phyloP scores from a whole-genome alignment of 2,888 invertebrate species.

The Caenorhabditis virilis region DNA sequence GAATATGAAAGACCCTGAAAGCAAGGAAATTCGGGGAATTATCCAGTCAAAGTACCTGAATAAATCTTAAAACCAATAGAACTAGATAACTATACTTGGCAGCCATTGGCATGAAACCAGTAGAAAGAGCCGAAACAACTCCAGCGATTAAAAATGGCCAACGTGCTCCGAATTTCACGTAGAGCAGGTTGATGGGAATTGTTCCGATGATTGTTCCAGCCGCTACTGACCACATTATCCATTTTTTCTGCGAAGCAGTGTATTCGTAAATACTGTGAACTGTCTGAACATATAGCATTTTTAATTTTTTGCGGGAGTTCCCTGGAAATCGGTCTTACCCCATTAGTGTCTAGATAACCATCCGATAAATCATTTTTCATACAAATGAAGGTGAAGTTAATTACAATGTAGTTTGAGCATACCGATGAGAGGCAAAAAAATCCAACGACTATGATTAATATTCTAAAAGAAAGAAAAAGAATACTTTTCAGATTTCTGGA shows the following conservation, averaged over 20 bases:
- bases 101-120: slow-evolving; percentile 40
- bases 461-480: slow-evolving; percentile 42
- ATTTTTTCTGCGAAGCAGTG: slow-evolving; percentile 47
- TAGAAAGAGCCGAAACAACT: slow-evolving; percentile 41
- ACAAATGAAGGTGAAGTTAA: slow-evolving; percentile 59
- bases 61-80: slow-evolving; percentile 40
- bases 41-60: no score
- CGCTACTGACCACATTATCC: slow-evolving; percentile 58
- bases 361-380: slow-evolving; percentile 52
- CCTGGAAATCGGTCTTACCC: slow-evolving; percentile 33
- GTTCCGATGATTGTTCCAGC: slow-evolving; percentile 58
- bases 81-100: slow-evolving; percentile 35
- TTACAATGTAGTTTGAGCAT: slow-evolving; percentile 51
- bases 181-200: slow-evolving; percentile 55
- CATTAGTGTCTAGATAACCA: slow-evolving; percentile 35
- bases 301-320: no score
- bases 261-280: slow-evolving; percentile 49
- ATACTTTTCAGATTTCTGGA: no score
- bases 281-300: no score
- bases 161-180: slow-evolving; percentile 56
- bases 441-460: slow-evolving; percentile 38
- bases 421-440: slow-evolving; percentile 49
- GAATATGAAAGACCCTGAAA: slow-evolving; percentile 54
- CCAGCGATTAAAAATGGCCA: slow-evolving; percentile 54
- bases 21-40: no score